Percentiles rank a stretch among this genome's conserved stretches.
phyloP scores from a whole-genome alignment of 92 coral and sea anemone species.

The Porites lobata region DNA sequence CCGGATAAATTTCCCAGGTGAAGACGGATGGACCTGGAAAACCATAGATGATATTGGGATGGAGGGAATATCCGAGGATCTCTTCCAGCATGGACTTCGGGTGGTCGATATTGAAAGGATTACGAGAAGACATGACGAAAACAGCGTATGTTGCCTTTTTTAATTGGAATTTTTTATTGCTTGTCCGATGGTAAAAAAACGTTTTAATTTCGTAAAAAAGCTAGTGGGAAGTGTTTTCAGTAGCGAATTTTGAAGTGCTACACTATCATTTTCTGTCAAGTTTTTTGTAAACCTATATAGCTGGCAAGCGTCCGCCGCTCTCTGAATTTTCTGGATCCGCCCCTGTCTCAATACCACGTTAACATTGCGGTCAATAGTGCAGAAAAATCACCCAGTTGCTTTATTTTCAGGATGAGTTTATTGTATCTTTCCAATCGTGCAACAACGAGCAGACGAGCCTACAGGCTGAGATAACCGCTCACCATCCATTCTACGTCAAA shows the following conservation, averaged over 20 bases:
- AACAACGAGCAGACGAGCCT: slow-evolving; percentile 68
- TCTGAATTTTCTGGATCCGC: too few species aligned
- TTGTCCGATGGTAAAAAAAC: too few species aligned
- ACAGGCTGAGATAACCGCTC: slow-evolving; percentile 76
- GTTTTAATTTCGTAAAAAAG: too few species aligned
- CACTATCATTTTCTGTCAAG: too few species aligned
- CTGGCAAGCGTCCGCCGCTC: too few species aligned
- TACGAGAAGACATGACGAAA: neutral
- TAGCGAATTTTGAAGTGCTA: too few species aligned
- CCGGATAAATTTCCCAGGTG: slow-evolving; percentile 63
- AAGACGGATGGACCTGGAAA: slow-evolving; percentile 55
- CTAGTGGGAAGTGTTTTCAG: too few species aligned
- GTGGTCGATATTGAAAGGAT: slow-evolving; percentile 27
- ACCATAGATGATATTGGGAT: slow-evolving; percentile 24
- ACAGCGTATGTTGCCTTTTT: slow-evolving; percentile 23
- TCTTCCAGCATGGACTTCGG: slow-evolving; percentile 41
- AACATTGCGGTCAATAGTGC: neutral
- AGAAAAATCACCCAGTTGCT: neutral
- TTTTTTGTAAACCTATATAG: too few species aligned
- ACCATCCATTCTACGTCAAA: slow-evolving; percentile 79
- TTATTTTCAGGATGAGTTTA: slow-evolving; percentile 40
- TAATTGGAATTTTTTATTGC: too few species aligned
- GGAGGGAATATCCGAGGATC: slow-evolving; percentile 17
- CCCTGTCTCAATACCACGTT: neutral
- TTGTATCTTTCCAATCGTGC: slow-evolving; percentile 71